Conservation (phyloP, 2,113 vertebrate genomes). For the Gambusia holbrooki region DNA sequence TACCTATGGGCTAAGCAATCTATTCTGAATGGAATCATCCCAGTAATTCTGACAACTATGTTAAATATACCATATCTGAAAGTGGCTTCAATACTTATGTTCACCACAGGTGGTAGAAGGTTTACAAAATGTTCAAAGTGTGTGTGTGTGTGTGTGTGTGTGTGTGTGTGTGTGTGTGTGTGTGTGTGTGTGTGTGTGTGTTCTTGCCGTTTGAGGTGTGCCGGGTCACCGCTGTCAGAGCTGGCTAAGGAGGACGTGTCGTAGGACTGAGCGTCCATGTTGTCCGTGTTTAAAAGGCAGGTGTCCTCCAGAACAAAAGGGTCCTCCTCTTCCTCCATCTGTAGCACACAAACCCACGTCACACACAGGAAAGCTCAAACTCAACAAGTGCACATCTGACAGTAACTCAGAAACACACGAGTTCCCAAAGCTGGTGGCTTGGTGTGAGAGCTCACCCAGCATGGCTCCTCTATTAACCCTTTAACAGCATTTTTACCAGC, state of each 20-base stretch:
- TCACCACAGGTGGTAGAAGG: neutral
- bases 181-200: neutral
- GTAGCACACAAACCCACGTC: constrained; percentile 3
- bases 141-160: neutral
- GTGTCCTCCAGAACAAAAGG: constrained; percentile 94
- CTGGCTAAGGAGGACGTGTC: constrained; percentile 97
- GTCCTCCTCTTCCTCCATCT: constrained; percentile 96
- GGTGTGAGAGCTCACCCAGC: too few relatives aligned
- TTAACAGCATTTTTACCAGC: too few relatives aligned
- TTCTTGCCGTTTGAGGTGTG: constrained; percentile 87
- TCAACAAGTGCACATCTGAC: neutral
- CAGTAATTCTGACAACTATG: neutral
- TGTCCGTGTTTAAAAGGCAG: constrained; percentile 89
- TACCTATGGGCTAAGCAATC: neutral
- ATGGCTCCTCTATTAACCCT: too few relatives aligned
- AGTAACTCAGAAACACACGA: neutral
- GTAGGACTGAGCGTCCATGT: constrained; percentile 91
- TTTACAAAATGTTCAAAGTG: neutral
- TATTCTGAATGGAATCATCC: neutral
- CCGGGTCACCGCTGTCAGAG: constrained; percentile 95
- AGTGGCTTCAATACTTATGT: neutral
- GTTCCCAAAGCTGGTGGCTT: too few relatives aligned
- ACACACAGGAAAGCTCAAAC: neutral
- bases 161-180: neutral
- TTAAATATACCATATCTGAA: neutral